Base-by-base conservation (phyloP, 1,140 invertebrate genomes). In the Bombus vancouverensis region DNA sequence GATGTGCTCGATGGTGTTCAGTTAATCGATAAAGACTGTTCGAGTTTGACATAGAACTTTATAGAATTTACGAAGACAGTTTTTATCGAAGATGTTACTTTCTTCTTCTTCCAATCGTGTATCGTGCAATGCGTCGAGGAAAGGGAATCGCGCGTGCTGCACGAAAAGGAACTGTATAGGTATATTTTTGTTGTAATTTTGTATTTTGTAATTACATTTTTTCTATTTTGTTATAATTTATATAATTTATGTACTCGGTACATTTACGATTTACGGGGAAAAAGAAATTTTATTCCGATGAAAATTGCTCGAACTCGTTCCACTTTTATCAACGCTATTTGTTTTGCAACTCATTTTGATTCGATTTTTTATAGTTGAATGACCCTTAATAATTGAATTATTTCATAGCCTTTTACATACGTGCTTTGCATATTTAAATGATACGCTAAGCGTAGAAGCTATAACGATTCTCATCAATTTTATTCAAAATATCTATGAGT, bases 1-100 rank as follows among this genome's bases (percentile, higher is more conserved):
- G 93, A 97, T 98, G 96, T 98, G 98, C 92, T 93, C 94, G 3
- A 95, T 94, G 89, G 88, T 94, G 85, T 94, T 94, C 72, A 95
- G 89, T 80, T 95, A 92, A 91, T n/a, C 25, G n/a, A 44, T 84
- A 8, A 83, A 83, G 72, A 86, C 37, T 80, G 70, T 42, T n/a
- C 6, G 57, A 10, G 37, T 62, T 68, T 71, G 13, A 47, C 15
- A 0, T 5, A 0, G 18, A 18, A 34, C n/a, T 57, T 66, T 65
- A 71, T 59, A 59, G 6, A 73, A 32, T 74, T 73, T 73, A 59
- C 25, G 2, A 70, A 34, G 44, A 83, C 81, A 32, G 1, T 47
- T 13, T 53, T 47, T 77, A 77, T 66, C 34, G 47, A 70, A 37
- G n/a, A n/a, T 37, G 25, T 37, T 66, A 28, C 34, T 15, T 44